Evolutionary conservation across 1,140 invertebrate species (phyloP).

Genomic region (Oncopeltus fasciatus): DNA sequence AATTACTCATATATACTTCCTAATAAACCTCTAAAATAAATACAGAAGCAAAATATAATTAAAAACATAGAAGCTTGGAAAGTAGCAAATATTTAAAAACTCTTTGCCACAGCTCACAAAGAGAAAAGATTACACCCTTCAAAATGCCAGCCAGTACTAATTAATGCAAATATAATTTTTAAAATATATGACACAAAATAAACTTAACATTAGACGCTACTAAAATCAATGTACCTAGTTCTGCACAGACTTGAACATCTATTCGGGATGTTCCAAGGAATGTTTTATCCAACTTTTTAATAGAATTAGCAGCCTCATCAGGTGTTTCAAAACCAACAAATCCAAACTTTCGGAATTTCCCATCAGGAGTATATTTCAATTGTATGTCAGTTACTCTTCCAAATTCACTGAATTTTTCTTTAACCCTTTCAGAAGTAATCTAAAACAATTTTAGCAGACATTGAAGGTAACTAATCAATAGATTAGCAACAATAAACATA

Average conservation of each 20-base stretch:
- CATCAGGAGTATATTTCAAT: conserved; percentile 79
- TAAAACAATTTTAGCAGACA: conserved; percentile 28
- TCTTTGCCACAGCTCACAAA: too few species aligned
- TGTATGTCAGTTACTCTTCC: conserved; percentile 82
- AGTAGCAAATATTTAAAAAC: too few species aligned
- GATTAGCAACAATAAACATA: not conserved
- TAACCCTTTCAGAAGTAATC: conserved; percentile 64
- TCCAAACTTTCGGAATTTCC: conserved; percentile 79
- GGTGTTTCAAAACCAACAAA: conserved; percentile 78
- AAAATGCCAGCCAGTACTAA: too few species aligned
- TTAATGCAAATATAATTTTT: too few species aligned
- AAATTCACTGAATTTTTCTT: conserved; percentile 58
- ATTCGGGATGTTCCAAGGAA: conserved; percentile 71
- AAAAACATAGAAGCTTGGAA: too few species aligned
- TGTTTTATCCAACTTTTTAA: conserved; percentile 65
- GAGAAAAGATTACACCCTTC: too few species aligned
- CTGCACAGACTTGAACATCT: conserved; percentile 56
- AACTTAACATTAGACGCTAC: conserved; percentile 1
- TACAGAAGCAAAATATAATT: too few species aligned
- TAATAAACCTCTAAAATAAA: too few species aligned
- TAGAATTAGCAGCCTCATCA: conserved; percentile 58
- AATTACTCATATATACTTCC: too few species aligned
- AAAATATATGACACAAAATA: not conserved
- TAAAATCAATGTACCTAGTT: conserved; percentile 47
- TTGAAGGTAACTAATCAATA: not conserved